Percentiles rank a stretch among this genome's conserved stretches.
phyloP scores from a whole-genome alignment of 2,797 vertebrate genomes.

The Graptemys geographica region DNA sequence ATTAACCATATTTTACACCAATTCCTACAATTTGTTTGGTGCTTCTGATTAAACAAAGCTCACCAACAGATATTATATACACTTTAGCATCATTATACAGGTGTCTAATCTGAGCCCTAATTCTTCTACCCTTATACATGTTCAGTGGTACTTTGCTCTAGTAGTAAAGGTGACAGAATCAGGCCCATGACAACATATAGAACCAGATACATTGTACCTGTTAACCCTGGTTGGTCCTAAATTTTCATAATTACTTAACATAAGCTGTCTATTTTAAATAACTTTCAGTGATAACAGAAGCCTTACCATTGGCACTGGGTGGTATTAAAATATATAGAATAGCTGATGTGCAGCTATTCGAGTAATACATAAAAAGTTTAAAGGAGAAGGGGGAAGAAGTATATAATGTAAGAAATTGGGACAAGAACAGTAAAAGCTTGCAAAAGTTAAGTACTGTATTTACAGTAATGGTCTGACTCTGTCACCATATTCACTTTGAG shows the following conservation, averaged over 20 bases:
- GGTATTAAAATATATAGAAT: background rate
- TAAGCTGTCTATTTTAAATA: slow-evolving; percentile 9
- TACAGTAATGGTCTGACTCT: background rate
- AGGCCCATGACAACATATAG: background rate
- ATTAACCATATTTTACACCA: slow-evolving; percentile 8
- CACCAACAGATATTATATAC: background rate
- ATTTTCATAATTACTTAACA: background rate
- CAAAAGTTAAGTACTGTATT: background rate
- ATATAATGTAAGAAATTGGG: background rate
- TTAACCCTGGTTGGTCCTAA: slow-evolving; percentile 28
- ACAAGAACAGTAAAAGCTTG: background rate
- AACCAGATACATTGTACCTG: background rate
- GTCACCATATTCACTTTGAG: background rate
- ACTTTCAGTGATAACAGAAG: slow-evolving; percentile 2
- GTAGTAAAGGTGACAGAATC: background rate
- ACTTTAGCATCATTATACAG: background rate
- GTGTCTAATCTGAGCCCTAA: background rate
- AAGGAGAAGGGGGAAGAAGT: background rate
- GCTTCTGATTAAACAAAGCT: background rate
- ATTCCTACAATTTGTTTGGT: background rate
- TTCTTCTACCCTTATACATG: background rate
- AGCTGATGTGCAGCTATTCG: background rate
- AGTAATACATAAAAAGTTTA: background rate
- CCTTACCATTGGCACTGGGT: background rate
- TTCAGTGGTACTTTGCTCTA: background rate